phyloP scores from a whole-genome alignment of 1,140 invertebrate genomes.

The Nasonia vitripennis region DNA sequence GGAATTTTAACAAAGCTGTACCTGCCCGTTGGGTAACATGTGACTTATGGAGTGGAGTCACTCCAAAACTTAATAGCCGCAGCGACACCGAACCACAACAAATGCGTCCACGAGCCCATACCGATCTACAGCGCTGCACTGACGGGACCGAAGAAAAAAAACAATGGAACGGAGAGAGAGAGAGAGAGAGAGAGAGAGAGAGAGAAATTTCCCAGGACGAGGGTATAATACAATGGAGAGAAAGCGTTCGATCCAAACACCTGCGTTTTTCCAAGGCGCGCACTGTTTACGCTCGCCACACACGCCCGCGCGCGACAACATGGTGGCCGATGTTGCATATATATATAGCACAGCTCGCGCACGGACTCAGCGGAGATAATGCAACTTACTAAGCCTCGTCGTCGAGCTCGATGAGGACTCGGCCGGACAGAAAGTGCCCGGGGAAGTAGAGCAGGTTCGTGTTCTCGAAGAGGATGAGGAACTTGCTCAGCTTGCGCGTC shows the following conservation, averaged over 20 bases:
- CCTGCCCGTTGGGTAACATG: not conserved
- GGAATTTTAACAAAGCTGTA: slow-evolving; percentile 12
- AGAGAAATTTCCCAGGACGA: not conserved
- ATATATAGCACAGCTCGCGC: not conserved
- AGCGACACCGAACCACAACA: not conserved
- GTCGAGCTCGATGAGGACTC: slow-evolving; percentile 93
- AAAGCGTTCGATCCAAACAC: not conserved
- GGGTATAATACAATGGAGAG: not conserved
- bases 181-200: slow-evolving; percentile 8
- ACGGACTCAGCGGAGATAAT: not conserved
- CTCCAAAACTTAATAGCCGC: not conserved
- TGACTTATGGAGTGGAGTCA: not conserved
- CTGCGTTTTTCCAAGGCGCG: not conserved
- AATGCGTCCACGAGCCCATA: not conserved
- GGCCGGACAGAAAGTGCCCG: slow-evolving; percentile 92
- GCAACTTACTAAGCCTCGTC: slow-evolving; percentile 87
- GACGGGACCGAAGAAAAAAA: not conserved
- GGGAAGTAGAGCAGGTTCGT: slow-evolving; percentile 94
- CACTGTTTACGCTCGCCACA: not conserved
- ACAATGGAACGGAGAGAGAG: not conserved
- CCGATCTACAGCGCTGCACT: not conserved
- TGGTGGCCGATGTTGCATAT: slow-evolving; percentile 10
- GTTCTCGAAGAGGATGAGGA: slow-evolving; percentile 95
- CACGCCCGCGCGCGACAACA: not conserved
- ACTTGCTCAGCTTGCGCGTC: slow-evolving; percentile 92